Percentiles rank a stretch among this genome's conserved stretches.
These are phyloP conservation scores for Rallus crepitans DNA, from an alignment of 2,797 vertebrate species.

Conservation along the genomic window DNA sequence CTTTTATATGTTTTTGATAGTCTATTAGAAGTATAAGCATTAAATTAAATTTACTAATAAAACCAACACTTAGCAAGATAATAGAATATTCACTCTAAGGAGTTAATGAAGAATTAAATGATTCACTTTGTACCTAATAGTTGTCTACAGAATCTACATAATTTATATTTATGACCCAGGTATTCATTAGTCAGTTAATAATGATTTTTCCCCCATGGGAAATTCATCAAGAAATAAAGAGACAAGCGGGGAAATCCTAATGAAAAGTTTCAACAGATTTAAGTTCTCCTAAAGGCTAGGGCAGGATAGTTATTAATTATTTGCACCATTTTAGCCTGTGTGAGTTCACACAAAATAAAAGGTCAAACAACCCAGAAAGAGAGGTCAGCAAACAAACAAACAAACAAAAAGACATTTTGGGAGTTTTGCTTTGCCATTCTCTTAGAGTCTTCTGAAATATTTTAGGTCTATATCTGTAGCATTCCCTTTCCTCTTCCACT, in stretches of 20 bases:
- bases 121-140: constrained; percentile 14
- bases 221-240: constrained; percentile 32
- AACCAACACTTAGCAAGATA: neutral
- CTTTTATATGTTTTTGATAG: neutral
- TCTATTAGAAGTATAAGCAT: neutral
- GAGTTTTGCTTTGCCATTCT: neutral
- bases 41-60: constrained; percentile 41
- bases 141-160: constrained; percentile 37
- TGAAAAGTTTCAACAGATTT: constrained; percentile 29
- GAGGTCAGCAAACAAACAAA: neutral
- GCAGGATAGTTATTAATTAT: constrained; percentile 11
- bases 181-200: constrained; percentile 64
- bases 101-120: constrained; percentile 56
- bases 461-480: neutral
- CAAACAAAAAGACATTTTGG: neutral
- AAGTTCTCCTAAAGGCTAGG: constrained; percentile 32
- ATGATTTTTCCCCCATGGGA: neutral
- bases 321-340: neutral
- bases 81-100: constrained; percentile 20
- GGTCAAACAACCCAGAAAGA: neutral
- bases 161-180: constrained; percentile 42
- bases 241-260: constrained; percentile 1
- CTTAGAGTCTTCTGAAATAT: neutral
- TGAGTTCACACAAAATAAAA: neutral
- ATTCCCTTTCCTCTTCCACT: neutral